Evolutionary conservation across 2,888 invertebrate genomes (phyloP).

Genomic region (Taphrorychus bicolor): DNA sequence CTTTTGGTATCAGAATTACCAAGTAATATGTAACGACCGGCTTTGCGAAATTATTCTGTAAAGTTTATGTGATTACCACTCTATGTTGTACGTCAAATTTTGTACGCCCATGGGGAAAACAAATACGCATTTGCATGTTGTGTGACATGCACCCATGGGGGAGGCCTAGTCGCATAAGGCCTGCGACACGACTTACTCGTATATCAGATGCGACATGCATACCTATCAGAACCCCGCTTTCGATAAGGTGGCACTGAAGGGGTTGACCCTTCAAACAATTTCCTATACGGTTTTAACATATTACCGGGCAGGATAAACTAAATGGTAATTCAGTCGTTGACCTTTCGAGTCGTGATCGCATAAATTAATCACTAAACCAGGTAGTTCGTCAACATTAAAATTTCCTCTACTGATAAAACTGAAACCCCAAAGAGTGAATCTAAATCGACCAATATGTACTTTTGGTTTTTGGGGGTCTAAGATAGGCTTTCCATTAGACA

Average conservation of each 20-base stretch:
- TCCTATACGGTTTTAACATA: slow-evolving; percentile 21
- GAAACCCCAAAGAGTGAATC: not conserved
- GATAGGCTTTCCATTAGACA: slow-evolving; percentile 17
- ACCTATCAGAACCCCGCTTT: slow-evolving; percentile 20
- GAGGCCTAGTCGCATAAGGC: slow-evolving; percentile 20
- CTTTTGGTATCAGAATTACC: not conserved
- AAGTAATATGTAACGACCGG: no score
- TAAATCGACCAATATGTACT: slow-evolving; percentile 5
- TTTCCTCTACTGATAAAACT: no score
- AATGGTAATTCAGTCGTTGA: slow-evolving; percentile 29
- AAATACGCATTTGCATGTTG: slow-evolving; percentile 21
- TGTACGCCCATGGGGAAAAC: slow-evolving; percentile 21
- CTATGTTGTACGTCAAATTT: slow-evolving; percentile 3
- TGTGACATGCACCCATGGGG: slow-evolving; percentile 8
- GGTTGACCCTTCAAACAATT: slow-evolving; percentile 22
- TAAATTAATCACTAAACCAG: not conserved
- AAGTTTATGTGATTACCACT: not conserved
- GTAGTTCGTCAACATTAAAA: not conserved
- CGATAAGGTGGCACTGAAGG: slow-evolving; percentile 35
- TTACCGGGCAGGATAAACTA: slow-evolving; percentile 20
- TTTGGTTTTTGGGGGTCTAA: slow-evolving; percentile 12
- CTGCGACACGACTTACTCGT: slow-evolving; percentile 19
- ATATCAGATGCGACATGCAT: slow-evolving; percentile 38
- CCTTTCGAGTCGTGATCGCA: slow-evolving; percentile 12
- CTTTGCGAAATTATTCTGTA: no score